Conservation (phyloP, 2,113 vertebrate genomes). For the Tor tambroides region DNA sequence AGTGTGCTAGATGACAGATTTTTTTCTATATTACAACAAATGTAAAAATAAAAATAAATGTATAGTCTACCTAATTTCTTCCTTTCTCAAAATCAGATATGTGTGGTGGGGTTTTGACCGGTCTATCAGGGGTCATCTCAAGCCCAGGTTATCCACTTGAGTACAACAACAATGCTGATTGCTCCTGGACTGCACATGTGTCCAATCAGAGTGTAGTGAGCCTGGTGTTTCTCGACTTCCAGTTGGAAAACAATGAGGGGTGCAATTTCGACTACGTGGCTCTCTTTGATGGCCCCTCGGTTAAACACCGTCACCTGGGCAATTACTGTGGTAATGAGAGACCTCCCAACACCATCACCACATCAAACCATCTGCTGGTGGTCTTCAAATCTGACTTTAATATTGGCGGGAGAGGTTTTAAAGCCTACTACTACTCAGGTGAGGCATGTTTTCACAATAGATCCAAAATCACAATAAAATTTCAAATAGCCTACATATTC, state of each 20-base stretch:
- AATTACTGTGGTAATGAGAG: conserved; percentile 83
- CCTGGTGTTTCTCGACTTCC: conserved; percentile 91
- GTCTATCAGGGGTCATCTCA: conserved; percentile 90
- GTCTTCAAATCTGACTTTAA: conserved; percentile 97
- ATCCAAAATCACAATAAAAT: too few species aligned
- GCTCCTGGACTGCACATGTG: conserved; percentile 87
- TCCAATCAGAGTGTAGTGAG: conserved; percentile 76
- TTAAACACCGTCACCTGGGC: conserved; percentile 74
- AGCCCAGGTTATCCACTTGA: conserved; percentile 91
- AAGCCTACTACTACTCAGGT: conserved; percentile 94
- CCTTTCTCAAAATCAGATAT: conserved; percentile 75
- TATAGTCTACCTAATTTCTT: neutral
- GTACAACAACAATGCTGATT: conserved; percentile 92
- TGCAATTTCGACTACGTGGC: conserved; percentile 93
- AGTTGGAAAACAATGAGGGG: conserved; percentile 87
- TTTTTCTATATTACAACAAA: neutral
- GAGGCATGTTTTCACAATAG: conserved; percentile 16
- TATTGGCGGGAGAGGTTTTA: conserved; percentile 93
- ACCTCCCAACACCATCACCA: conserved; percentile 81
- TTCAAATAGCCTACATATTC: neutral
- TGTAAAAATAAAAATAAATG: neutral
- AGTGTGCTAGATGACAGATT: neutral
- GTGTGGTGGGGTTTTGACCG: conserved; percentile 89
- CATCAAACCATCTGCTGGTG: conserved; percentile 82
- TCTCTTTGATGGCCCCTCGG: conserved; percentile 82